Evolutionary conservation across 2,888 invertebrate species (phyloP).

Genomic region (Mamestra brassicae): DNA sequence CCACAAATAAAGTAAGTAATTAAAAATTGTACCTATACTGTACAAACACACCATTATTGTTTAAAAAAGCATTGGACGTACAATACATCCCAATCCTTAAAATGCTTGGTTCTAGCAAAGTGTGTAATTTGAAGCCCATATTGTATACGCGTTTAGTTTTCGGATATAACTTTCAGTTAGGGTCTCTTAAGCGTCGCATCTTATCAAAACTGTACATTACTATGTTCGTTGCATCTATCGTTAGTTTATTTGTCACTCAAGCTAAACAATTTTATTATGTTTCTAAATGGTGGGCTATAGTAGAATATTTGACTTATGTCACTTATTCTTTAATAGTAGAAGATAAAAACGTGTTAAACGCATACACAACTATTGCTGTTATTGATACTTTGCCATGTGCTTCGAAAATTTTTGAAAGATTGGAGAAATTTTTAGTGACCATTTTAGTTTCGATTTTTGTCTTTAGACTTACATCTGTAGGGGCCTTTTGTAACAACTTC

Average conservation of each 20-base stretch:
- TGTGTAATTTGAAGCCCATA: neutral
- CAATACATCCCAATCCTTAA: neutral
- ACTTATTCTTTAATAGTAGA: neutral
- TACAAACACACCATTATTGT: neutral
- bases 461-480: neutral
- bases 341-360: neutral
- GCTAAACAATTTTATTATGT: accelerated
- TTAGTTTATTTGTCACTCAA: neutral
- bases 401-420: neutral
- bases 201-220: neutral
- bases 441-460: neutral
- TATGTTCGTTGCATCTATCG: neutral
- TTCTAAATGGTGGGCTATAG: neutral
- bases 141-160: neutral
- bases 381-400: neutral
- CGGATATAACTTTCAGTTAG: neutral
- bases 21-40: neutral
- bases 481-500: neutral
- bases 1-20: neutral
- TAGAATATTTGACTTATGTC: neutral
- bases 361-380: neutral
- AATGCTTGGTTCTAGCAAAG: neutral
- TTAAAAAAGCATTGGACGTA: neutral
- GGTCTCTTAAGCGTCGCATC: neutral
- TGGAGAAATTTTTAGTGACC: neutral